Base-by-base conservation (phyloP, 1,140 invertebrate species). In the Pectinophora gossypiella region DNA sequence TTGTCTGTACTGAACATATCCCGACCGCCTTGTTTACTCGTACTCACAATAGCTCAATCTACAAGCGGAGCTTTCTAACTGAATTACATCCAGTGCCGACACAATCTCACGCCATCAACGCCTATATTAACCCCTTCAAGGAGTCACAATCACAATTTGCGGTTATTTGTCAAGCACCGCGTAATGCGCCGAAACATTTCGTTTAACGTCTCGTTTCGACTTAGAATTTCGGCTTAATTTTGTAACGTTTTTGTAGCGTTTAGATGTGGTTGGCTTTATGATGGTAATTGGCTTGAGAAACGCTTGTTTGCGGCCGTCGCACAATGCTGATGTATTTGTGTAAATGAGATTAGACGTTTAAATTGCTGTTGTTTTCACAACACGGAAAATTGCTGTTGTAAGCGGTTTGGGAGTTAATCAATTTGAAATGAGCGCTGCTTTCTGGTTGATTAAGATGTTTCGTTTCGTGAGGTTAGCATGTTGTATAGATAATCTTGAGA, bases 81-180 rank as follows among this genome's bases (percentile, higher is more conserved):
- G 58, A 77, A 75, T 83, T 76, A 76, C 64, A 65, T 56, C 48
- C n/a, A n/a, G n/a, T 51, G 55, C 60, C 48, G 45, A 56, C 67
- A 74, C 72, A 76, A 76, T 76, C 76, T 71, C 76, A 76, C 78
- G 74, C 55, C 67, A 61, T 67, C 72, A 73, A 76, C 78, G 74
- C 55, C 67, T 59, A 65, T 85, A 82, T 80, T 82, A 81, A 79
- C 76, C 78, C 76, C 76, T 82, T 79, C 75, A 80, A 70, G 67
- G 66, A 69, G 64, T 73, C 73, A 82, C 76, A 84, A 84, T 82
- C 68, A 68, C 75, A 76, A 77, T 75, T 81, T 82, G 76, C 66
- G 81, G 81, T 82, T 79, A 68, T 79, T 74, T 78, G 76, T 80
- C 69, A 73, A 68, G 61, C 10, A 32, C 59, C 57, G 56, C 63